phyloP scores from a whole-genome alignment of 1,140 invertebrate genomes.

The Stratiolaelaps scimitus region DNA sequence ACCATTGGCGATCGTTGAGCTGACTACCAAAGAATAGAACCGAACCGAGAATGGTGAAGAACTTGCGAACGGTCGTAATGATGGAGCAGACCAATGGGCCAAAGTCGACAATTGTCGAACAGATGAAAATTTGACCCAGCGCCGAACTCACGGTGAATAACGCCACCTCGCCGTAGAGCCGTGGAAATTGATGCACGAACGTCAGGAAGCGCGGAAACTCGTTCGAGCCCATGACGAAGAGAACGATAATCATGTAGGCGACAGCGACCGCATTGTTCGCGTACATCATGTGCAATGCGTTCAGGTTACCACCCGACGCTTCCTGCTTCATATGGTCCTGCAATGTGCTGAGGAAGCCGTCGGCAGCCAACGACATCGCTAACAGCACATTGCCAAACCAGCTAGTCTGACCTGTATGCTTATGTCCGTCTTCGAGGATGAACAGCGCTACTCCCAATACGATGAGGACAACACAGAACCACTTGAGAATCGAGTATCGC shows the following conservation, averaged over 20 bases:
- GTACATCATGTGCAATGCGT: not conserved
- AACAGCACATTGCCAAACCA: conserved; percentile 36
- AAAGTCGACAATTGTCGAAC: conserved; percentile 77
- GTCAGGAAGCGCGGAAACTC: conserved; percentile 63
- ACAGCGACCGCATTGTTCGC: not conserved
- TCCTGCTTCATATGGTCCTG: conserved; percentile 81
- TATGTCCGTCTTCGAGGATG: conserved; percentile 66
- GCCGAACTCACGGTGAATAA: conserved; percentile 51
- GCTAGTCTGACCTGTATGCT: no score
- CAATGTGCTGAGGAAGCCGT: conserved; percentile 72
- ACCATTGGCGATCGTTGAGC: conserved; percentile 65
- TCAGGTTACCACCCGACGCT: conserved; percentile 39
- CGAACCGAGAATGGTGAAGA: conserved; percentile 92
- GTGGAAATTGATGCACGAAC: conserved; percentile 68
- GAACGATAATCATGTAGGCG: not conserved
- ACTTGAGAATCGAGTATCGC: conserved; percentile 71
- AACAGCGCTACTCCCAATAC: conserved; percentile 82
- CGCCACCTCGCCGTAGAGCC: conserved; percentile 59
- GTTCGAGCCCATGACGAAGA: conserved; percentile 57
- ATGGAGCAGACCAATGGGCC: conserved; percentile 91
- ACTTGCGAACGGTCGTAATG: conserved; percentile 92
- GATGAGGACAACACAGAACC: conserved; percentile 79
- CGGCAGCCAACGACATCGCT: conserved; percentile 75
- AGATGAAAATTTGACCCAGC: conserved; percentile 66
- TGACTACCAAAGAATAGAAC: conserved; percentile 86